Conservation (phyloP, 2,113 vertebrate species). For the Tragulus kanchil region DNA sequence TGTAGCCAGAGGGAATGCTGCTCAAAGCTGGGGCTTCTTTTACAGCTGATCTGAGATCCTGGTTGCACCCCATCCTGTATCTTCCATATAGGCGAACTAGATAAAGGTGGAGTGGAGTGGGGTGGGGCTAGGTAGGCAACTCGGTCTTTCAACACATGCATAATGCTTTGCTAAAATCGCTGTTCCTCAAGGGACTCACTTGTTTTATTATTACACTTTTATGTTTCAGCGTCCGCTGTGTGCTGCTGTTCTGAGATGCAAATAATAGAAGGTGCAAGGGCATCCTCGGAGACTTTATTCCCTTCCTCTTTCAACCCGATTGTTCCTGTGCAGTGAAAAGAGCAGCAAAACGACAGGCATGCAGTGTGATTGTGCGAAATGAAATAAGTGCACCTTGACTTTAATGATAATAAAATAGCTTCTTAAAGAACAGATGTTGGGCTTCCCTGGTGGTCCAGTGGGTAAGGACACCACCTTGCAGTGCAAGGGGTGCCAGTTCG, state of each 20-base stretch:
- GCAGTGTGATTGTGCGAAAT: not conserved
- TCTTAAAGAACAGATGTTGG: not conserved
- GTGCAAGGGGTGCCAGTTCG: no score
- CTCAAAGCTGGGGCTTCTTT: not conserved
- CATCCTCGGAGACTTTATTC: not conserved
- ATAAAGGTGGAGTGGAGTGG: not conserved
- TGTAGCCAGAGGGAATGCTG: not conserved
- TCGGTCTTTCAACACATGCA: not conserved
- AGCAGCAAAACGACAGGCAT: not conserved
- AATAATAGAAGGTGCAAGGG: not conserved
- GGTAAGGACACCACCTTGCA: no score
- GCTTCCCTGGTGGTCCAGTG: no score
- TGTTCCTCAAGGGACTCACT: not conserved
- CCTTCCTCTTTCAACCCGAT: not conserved
- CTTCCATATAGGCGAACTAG: not conserved
- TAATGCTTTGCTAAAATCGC: not conserved
- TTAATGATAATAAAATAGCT: not conserved
- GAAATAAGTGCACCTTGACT: not conserved
- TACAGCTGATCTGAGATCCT: not conserved
- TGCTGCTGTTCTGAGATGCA: conserved; percentile 67
- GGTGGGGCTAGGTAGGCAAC: not conserved
- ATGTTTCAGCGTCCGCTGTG: conserved; percentile 68
- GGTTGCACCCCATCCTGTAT: not conserved
- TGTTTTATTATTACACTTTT: not conserved
- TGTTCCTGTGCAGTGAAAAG: not conserved